Conservation (phyloP, 2,888 invertebrate species). For the Thereva unica region DNA sequence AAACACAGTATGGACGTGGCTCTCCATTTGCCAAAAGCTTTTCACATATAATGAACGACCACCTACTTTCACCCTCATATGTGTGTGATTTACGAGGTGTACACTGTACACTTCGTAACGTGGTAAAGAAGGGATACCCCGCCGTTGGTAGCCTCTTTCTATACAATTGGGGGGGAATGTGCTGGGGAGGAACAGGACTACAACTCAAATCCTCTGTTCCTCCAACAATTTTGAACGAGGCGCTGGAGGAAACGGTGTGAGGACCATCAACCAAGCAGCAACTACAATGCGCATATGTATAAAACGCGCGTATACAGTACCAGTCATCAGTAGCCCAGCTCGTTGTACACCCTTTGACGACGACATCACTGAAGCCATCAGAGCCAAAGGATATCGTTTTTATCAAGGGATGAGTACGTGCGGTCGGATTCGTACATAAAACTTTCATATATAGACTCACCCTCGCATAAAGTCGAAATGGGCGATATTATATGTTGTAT, state of each 20-base stretch:
- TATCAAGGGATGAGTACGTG: conserved; percentile 34
- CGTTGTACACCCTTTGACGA: conserved; percentile 12
- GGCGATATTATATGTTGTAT: not conserved
- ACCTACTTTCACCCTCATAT: conserved; percentile 31
- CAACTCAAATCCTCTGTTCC: not conserved
- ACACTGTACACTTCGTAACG: conserved; percentile 8
- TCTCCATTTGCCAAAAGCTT: conserved; percentile 34
- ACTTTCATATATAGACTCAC: conserved; percentile 27
- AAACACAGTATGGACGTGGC: conserved; percentile 38
- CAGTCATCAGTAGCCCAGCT: not conserved
- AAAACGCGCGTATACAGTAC: conserved; percentile 1
- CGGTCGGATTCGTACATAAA: conserved; percentile 33
- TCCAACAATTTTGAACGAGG: not conserved
- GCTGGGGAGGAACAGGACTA: conserved; percentile 19
- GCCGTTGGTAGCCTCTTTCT: conserved; percentile 15
- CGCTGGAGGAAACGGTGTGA: conserved; percentile 7
- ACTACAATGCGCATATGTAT: not conserved
- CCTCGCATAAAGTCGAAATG: conserved; percentile 3
- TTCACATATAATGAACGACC: conserved; percentile 37
- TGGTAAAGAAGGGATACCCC: not conserved
- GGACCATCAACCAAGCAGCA: not conserved
- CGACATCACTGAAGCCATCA: not conserved
- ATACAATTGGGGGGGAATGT: too few species aligned
- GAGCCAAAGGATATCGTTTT: conserved; percentile 30
- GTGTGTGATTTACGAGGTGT: conserved; percentile 38